A percentile compares a stretch with the other conserved stretches of the same genome.
These are phyloP conservation scores for Burhinus oedicnemus DNA, from an alignment of 2,113 vertebrate genomes.

Conservation along the genomic window DNA sequence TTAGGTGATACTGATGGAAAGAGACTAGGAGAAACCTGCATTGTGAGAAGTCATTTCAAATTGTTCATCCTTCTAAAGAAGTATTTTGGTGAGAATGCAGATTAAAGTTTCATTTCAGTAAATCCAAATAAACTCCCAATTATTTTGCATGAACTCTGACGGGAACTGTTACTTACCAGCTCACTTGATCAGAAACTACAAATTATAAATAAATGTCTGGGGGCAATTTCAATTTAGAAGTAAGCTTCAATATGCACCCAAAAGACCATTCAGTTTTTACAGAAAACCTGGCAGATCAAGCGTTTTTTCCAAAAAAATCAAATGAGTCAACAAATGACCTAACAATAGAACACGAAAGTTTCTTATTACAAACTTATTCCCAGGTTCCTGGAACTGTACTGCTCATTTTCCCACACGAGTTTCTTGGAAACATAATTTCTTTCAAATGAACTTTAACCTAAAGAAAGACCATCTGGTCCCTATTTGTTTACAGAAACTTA, in stretches of 20 bases:
- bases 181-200: neutral
- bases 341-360: neutral
- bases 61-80: neutral
- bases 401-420: constrained; percentile 30
- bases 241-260: neutral
- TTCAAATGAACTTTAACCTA: constrained; percentile 43
- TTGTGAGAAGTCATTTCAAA: neutral
- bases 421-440: neutral
- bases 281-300: neutral
- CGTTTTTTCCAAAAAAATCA: neutral
- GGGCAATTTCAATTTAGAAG: neutral
- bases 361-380: neutral
- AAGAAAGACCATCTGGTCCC: neutral
- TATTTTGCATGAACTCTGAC: neutral
- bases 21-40: neutral
- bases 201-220: neutral
- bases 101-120: neutral
- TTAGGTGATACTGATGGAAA: neutral
- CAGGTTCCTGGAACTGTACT: neutral
- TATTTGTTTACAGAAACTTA: constrained; percentile 43
- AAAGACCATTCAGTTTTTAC: neutral
- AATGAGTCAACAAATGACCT: neutral
- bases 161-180: neutral
- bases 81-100: neutral
- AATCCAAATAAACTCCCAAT: neutral